Conservation (phyloP, 2,888 invertebrate genomes). For the Coenonympha arcania region DNA sequence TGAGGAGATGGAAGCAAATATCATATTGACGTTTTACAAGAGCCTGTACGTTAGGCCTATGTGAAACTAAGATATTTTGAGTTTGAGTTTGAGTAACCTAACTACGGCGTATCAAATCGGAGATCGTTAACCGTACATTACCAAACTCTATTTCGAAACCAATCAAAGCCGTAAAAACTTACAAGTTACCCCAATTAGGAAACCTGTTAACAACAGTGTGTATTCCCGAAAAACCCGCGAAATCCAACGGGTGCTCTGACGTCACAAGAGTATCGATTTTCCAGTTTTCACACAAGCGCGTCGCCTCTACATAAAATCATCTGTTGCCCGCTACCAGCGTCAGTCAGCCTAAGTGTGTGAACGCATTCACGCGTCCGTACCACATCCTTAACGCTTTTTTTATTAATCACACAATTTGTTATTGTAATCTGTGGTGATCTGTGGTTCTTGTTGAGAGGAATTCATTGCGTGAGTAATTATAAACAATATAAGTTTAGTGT, state of each 20-base stretch:
- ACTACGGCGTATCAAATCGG: no score
- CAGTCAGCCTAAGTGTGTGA: constrained; percentile 59
- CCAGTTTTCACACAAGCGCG: constrained; percentile 55
- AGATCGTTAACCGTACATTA: no score
- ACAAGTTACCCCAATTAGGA: not conserved
- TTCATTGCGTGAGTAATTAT: constrained; percentile 25
- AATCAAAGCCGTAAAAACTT: no score
- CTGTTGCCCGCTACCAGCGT: constrained; percentile 48
- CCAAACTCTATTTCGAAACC: no score
- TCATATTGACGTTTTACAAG: no score
- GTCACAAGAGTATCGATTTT: constrained; percentile 51
- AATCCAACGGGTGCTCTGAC: constrained; percentile 25
- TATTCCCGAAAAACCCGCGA: constrained; percentile 29
- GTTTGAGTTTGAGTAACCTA: no score
- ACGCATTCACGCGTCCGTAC: constrained; percentile 42
- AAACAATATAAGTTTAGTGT: no score
- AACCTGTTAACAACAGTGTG: not conserved
- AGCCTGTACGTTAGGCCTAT: no score
- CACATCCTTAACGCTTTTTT: constrained; percentile 42
- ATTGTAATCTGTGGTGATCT: constrained; percentile 4
- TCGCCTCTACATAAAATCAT: constrained; percentile 56
- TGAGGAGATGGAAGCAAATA: no score
- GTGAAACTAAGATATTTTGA: no score
- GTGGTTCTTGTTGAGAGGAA: constrained; percentile 34
- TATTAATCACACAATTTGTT: not conserved